Evolutionary conservation across 2,113 vertebrate genomes (phyloP).

Genomic region (Pipa parva): DNA sequence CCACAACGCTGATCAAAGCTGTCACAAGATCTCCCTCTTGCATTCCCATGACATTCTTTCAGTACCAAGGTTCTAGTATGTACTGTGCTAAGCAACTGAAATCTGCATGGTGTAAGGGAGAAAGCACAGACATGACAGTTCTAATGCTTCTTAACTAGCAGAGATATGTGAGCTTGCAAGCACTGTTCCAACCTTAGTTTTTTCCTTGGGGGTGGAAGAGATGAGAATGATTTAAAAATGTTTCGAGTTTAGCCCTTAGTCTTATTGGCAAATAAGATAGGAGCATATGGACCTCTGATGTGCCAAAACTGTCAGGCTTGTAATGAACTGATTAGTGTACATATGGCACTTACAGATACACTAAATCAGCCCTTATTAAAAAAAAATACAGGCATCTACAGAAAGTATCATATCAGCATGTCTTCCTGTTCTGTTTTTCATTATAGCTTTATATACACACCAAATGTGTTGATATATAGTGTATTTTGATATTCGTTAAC

Average conservation of each 20-base stretch:
- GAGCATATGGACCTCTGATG: slow-evolving; percentile 46
- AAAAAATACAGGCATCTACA: slow-evolving; percentile 45
- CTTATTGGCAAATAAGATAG: slow-evolving; percentile 11
- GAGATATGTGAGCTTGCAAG: not conserved
- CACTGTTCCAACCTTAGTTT: not conserved
- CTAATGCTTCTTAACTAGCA: not conserved
- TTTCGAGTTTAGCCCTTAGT: slow-evolving; percentile 2
- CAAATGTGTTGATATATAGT: slow-evolving; percentile 51
- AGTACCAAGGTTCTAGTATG: not conserved
- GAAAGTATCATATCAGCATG: slow-evolving; percentile 53
- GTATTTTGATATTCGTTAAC: slow-evolving; percentile 46
- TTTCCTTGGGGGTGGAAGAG: not conserved
- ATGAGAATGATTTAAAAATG: slow-evolving; percentile 41
- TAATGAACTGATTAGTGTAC: slow-evolving; percentile 47
- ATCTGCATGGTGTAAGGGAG: not conserved
- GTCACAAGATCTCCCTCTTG: slow-evolving; percentile 27
- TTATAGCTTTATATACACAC: slow-evolving; percentile 46
- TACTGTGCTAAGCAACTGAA: not conserved
- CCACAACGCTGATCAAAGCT: not conserved
- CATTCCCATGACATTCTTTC: not conserved
- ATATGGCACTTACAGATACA: slow-evolving; percentile 47
- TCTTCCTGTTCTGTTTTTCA: slow-evolving; percentile 50
- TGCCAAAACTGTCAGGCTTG: slow-evolving; percentile 38
- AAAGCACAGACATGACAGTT: not conserved
- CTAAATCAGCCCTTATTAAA: slow-evolving; percentile 49